Percentiles rank a stretch among this genome's conserved stretches.
phyloP scores from a whole-genome alignment of 2,888 invertebrate genomes.

The Heterodera filipjevi region DNA sequence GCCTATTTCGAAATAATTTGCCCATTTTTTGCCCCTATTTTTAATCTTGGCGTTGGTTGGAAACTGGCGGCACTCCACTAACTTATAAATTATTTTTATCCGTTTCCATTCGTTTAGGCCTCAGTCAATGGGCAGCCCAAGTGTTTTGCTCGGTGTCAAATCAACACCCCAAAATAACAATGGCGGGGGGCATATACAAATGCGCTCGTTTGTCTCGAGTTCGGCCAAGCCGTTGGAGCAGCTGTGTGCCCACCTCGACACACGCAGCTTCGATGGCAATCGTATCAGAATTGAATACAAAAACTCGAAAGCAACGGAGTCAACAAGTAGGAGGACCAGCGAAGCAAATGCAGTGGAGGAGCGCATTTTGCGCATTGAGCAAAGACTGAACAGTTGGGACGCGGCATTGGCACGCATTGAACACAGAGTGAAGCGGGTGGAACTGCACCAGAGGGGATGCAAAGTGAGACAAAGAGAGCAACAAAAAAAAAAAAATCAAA shows the following conservation, averaged over 20 bases:
- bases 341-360: background rate
- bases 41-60: no score
- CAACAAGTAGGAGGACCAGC: background rate
- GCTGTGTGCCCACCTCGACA: slow-evolving; percentile 3
- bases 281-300: background rate
- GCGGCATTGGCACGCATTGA: slow-evolving; percentile 34
- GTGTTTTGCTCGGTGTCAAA: slow-evolving; percentile 3
- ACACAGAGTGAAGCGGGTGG: slow-evolving; percentile 42
- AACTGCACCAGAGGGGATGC: slow-evolving; percentile 50
- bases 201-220: background rate
- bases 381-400: slow-evolving; percentile 39
- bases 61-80: no score
- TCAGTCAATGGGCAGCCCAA: background rate
- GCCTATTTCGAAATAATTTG: no score
- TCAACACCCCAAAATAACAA: background rate
- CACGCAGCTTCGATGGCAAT: background rate
- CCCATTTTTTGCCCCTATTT: no score
- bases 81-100: background rate
- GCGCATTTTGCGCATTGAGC: slow-evolving; percentile 35
- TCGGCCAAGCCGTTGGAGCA: background rate
- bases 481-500: background rate
- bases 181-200: background rate
- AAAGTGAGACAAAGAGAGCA: slow-evolving; percentile 30
- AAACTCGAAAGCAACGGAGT: background rate
- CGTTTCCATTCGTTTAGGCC: background rate